These are phyloP conservation scores for Euplagia quadripunctaria DNA, from an alignment of 2,888 invertebrate species.

Conservation along the genomic window DNA sequence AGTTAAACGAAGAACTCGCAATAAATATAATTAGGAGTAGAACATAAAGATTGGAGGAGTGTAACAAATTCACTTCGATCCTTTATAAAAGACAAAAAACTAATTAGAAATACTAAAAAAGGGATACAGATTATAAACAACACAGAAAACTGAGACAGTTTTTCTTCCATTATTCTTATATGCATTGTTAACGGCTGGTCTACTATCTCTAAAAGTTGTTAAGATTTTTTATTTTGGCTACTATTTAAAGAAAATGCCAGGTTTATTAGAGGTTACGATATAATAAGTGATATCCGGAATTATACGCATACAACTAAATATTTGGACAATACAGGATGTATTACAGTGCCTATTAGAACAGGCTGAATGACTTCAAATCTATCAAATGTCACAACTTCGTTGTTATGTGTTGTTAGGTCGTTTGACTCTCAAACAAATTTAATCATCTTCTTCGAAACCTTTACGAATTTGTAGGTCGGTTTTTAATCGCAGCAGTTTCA, in stretches of 20 bases:
- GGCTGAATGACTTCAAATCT: neutral
- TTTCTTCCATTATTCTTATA: neutral
- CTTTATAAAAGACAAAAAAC: neutral
- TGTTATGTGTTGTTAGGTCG: too few species aligned
- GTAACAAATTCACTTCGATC: neutral
- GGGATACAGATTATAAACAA: too few species aligned
- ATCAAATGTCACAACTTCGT: too few species aligned
- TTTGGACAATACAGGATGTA: too few species aligned
- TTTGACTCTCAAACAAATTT: too few species aligned
- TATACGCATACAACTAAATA: neutral
- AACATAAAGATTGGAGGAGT: neutral
- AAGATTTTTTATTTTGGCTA: too few species aligned
- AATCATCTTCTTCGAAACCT: too few species aligned
- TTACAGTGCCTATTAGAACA: neutral
- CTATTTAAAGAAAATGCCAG: too few species aligned
- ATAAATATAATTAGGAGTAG: neutral
- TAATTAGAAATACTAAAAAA: too few species aligned
- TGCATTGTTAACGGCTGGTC: neutral
- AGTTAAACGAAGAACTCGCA: neutral
- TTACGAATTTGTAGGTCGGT: too few species aligned
- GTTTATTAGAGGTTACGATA: too few species aligned
- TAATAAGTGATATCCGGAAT: neutral
- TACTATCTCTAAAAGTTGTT: neutral
- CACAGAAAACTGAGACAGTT: too few species aligned
- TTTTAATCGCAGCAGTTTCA: neutral